Percentiles rank a stretch among this genome's conserved stretches.
Evolutionary conservation across 2,888 invertebrate genomes (phyloP).

Genomic region (Xanthorhoe spadicearia): DNA sequence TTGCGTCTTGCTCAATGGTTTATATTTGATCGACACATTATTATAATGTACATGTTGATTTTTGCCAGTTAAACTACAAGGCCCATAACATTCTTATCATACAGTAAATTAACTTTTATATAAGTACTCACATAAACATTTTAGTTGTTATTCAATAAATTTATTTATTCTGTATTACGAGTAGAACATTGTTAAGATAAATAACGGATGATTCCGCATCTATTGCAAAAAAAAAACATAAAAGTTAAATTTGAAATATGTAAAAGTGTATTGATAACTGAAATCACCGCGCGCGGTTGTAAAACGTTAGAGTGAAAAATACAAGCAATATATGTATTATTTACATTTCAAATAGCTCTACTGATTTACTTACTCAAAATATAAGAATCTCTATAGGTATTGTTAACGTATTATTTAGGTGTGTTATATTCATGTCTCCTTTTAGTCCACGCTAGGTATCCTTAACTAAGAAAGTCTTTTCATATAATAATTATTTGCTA

Average conservation of each 20-base stretch:
- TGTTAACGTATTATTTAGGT: slow-evolving; percentile 5
- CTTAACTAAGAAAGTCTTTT: slow-evolving; percentile 2
- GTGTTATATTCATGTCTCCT: slow-evolving; percentile 7
- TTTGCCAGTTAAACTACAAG: slow-evolving; percentile 1
- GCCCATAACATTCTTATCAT: background rate
- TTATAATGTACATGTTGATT: background rate
- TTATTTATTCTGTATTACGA: background rate
- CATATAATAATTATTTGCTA: background rate
- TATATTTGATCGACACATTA: slow-evolving; percentile 20
- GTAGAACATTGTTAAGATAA: too few species aligned
- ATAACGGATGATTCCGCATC: too few species aligned
- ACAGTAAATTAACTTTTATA: background rate
- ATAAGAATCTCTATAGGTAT: slow-evolving; percentile 14
- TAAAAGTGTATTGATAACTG: too few species aligned
- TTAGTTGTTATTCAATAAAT: background rate
- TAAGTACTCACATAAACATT: background rate
- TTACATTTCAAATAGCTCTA: slow-evolving; percentile 14
- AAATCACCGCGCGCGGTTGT: background rate
- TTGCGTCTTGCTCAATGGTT: slow-evolving; percentile 30
- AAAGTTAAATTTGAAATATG: too few species aligned
- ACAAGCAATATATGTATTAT: slow-evolving; percentile 19
- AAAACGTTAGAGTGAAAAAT: slow-evolving; percentile 11
- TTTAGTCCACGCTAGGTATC: slow-evolving; percentile 23
- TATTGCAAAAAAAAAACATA: too few species aligned
- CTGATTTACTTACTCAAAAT: slow-evolving; percentile 15